Evolutionary conservation across 2,113 vertebrate genomes (phyloP).

Genomic region (Lepidothrix coronata): DNA sequence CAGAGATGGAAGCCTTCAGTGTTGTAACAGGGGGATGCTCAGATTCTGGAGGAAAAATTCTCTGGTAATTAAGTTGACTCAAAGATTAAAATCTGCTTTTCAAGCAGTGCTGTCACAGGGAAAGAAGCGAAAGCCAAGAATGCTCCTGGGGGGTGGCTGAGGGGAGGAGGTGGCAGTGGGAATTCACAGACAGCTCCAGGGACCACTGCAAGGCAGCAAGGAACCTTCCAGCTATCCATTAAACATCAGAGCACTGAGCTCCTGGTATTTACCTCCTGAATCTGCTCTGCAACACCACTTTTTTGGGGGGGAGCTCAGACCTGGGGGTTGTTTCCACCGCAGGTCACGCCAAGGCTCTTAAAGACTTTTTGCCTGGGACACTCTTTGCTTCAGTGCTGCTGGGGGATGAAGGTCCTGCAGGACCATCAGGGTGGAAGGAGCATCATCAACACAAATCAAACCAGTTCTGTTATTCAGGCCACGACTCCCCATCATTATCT

Average conservation of each 20-base stretch:
- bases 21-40: background rate
- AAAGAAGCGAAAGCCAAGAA: background rate
- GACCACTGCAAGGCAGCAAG: background rate
- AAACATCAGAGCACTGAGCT: background rate
- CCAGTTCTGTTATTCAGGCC: background rate
- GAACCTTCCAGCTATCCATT: background rate
- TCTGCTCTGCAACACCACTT: background rate
- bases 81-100: background rate
- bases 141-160: background rate
- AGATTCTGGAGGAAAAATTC: background rate
- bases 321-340: background rate
- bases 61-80: background rate
- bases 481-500: rapidly evolving
- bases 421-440: background rate
- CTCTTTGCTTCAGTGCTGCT: background rate
- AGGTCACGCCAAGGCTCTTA: background rate
- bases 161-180: background rate
- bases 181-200: background rate
- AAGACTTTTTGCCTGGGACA: background rate
- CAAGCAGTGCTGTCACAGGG: background rate
- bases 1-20: background rate
- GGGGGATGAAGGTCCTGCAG: no score
- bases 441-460: background rate
- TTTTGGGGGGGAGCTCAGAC: background rate
- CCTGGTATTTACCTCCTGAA: background rate